Evolutionary conservation across 2,888 invertebrate genomes (phyloP).

Genomic region (Tetheella fluctuosa): DNA sequence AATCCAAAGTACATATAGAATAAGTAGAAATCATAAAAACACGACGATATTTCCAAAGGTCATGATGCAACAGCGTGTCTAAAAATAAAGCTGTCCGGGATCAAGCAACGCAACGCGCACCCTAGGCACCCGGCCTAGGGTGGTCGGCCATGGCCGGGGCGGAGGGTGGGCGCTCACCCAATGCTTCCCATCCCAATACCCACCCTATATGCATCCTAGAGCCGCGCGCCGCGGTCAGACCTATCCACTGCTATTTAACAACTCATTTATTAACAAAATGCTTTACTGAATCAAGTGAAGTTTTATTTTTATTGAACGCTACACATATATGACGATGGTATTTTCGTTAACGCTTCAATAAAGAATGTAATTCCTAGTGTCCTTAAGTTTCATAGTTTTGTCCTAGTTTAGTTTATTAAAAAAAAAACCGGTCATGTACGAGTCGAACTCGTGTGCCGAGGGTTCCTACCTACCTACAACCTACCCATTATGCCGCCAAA

Average conservation of each 20-base stretch:
- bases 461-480: too few species aligned
- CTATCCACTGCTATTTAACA: not conserved
- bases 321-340: too few species aligned
- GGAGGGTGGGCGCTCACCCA: not conserved
- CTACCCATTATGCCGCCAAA: too few species aligned
- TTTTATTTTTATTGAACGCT: too few species aligned
- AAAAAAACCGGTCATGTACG: too few species aligned
- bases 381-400: too few species aligned
- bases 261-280: not conserved
- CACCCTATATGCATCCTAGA: not conserved
- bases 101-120: constrained; percentile 8
- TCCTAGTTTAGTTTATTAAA: too few species aligned
- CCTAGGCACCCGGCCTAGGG: too few species aligned
- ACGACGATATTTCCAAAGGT: not conserved
- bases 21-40: not conserved
- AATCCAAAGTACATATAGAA: not conserved
- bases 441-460: too few species aligned
- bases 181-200: not conserved
- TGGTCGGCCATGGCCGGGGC: not conserved
- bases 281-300: too few species aligned
- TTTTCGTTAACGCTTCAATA: too few species aligned
- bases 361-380: too few species aligned
- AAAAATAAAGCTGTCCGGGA: not conserved
- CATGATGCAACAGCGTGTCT: not conserved
- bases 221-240: not conserved